These are phyloP conservation scores for Exocentrus adspersus DNA, from an alignment of 2,888 invertebrate genomes.

Conservation along the genomic window DNA sequence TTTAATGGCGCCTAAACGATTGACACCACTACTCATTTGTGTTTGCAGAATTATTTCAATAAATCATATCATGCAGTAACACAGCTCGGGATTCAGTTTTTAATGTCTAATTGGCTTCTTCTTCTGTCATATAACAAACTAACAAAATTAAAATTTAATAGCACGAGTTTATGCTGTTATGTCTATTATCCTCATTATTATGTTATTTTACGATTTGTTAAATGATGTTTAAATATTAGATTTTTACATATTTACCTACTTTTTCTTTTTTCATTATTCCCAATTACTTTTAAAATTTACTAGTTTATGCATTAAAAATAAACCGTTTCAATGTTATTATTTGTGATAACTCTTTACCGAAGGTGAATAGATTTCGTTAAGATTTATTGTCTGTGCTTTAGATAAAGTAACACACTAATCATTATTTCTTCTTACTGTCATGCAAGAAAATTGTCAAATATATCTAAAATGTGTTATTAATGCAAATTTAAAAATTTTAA, in stretches of 20 bases:
- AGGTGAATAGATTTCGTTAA: conserved; percentile 15
- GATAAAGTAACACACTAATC: not conserved
- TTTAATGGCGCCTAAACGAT: not conserved
- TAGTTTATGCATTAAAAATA: too few relatives aligned
- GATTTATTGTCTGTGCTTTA: conserved; percentile 14
- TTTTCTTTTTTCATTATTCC: not conserved
- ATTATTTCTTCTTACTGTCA: not conserved
- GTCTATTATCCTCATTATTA: not conserved
- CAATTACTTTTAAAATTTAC: not conserved
- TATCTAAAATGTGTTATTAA: not conserved
- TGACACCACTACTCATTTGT: not conserved
- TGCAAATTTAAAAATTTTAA: too few relatives aligned
- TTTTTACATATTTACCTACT: not conserved
- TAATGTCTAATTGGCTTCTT: not conserved
- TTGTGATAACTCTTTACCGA: conserved; percentile 1
- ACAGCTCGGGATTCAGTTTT: not conserved
- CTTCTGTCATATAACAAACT: not conserved
- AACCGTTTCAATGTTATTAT: conserved; percentile 1
- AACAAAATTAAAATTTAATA: not conserved
- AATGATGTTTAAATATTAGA: too few relatives aligned
- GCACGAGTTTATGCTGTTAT: not conserved
- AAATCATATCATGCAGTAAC: not conserved
- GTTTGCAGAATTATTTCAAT: not conserved
- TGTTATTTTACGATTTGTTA: too few relatives aligned
- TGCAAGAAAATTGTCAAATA: not conserved